Conservation (phyloP, 2,113 vertebrate species). For the Zosterops pallidus region DNA sequence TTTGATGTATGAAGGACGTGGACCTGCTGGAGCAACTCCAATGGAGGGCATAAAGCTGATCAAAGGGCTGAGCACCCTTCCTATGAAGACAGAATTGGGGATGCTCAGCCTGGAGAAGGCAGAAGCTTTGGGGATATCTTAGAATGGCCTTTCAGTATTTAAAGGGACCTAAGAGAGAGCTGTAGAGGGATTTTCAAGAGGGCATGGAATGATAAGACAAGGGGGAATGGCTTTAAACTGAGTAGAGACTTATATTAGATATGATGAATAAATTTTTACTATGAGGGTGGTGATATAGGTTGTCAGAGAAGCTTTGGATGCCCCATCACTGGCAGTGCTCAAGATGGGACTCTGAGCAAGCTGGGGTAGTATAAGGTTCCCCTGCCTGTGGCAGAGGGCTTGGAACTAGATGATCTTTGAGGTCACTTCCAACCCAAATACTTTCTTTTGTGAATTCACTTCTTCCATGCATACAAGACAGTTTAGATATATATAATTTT, state of each 20-base stretch:
- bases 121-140: neutral
- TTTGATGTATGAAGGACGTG: neutral
- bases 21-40: neutral
- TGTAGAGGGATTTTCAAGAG: neutral
- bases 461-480: neutral
- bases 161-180: neutral
- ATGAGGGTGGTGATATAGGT: neutral
- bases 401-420: neutral
- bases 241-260: neutral
- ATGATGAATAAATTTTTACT: neutral
- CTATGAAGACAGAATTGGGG: neutral
- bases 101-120: neutral
- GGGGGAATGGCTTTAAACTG: neutral
- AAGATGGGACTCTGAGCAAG: neutral
- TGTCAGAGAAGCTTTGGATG: neutral
- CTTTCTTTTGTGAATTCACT: neutral
- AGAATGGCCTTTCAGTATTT: neutral
- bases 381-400: neutral
- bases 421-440: neutral
- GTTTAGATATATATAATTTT: neutral
- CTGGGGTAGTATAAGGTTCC: neutral
- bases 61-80: neutral
- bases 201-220: neutral
- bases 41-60: neutral
- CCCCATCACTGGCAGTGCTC: neutral